Evolutionary conservation across 2,888 invertebrate genomes (phyloP).

Genomic region (Tiphia femorata): DNA sequence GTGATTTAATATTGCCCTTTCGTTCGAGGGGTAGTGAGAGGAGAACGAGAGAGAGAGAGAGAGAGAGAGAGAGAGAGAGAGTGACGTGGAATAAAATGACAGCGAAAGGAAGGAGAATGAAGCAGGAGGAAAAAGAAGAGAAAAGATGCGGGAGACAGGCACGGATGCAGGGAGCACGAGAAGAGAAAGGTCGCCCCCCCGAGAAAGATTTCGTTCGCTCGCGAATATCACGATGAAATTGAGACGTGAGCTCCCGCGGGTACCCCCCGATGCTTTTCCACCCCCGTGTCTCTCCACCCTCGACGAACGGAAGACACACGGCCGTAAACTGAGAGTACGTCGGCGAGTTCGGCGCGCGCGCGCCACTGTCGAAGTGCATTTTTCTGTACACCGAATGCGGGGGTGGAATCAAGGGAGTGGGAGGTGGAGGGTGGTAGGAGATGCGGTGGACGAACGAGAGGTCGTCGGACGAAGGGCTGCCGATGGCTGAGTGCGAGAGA

Average conservation of each 20-base stretch:
- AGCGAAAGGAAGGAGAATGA: neutral
- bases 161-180: too few relatives aligned
- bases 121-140: conserved; percentile 2
- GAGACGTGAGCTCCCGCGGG: neutral
- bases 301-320: neutral
- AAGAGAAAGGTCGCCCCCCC: too few relatives aligned
- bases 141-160: neutral
- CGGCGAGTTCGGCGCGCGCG: conserved; percentile 47
- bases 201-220: neutral
- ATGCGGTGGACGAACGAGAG: neutral
- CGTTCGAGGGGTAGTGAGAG: neutral
- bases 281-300: neutral
- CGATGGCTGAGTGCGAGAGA: neutral
- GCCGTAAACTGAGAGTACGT: conserved; percentile 57
- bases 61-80: neutral
- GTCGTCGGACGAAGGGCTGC: neutral
- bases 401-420: neutral
- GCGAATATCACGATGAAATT: conserved; percentile 1
- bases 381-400: conserved; percentile 15
- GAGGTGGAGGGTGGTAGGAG: neutral
- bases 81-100: too few relatives aligned
- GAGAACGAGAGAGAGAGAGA: neutral
- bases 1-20: too few relatives aligned
- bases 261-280: too few relatives aligned
- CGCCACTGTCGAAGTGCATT: neutral